Evolutionary conservation across 2,113 vertebrate genomes (phyloP).

Genomic region (Lynx canadensis): DNA sequence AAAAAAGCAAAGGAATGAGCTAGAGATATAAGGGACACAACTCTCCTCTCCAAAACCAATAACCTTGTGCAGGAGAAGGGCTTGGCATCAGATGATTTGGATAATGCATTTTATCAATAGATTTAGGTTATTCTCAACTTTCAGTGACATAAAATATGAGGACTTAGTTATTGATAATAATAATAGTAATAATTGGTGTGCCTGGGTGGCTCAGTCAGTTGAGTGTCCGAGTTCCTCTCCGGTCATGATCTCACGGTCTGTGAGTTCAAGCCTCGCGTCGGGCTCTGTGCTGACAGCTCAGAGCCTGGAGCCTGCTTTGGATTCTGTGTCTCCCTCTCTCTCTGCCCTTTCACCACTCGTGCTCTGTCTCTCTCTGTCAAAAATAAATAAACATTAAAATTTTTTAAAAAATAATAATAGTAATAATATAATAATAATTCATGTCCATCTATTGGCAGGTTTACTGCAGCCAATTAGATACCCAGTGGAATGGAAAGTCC

Average conservation of each 20-base stretch:
- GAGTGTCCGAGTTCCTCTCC: too few relatives aligned
- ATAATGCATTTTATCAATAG: background rate
- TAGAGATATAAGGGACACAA: background rate
- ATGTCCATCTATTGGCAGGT: background rate
- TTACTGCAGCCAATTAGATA: background rate
- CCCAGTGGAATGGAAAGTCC: background rate
- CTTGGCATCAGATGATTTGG: background rate
- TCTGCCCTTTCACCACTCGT: too few relatives aligned
- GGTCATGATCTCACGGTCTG: too few relatives aligned
- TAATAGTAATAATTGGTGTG: background rate
- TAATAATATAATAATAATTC: background rate
- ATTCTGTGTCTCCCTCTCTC: too few relatives aligned
- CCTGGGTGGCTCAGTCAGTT: too few relatives aligned
- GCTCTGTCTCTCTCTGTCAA: too few relatives aligned
- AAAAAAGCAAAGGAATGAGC: too few relatives aligned
- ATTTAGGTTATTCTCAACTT: background rate
- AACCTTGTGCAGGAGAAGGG: background rate
- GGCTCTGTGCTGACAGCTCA: too few relatives aligned
- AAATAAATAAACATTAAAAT: too few relatives aligned
- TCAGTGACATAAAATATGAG: background rate
- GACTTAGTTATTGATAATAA: background rate
- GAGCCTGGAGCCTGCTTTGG: too few relatives aligned
- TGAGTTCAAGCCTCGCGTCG: too few relatives aligned
- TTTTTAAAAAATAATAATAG: background rate
- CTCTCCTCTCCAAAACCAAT: background rate